phyloP scores from a whole-genome alignment of 2,797 vertebrate genomes.

The Varecia variegata region DNA sequence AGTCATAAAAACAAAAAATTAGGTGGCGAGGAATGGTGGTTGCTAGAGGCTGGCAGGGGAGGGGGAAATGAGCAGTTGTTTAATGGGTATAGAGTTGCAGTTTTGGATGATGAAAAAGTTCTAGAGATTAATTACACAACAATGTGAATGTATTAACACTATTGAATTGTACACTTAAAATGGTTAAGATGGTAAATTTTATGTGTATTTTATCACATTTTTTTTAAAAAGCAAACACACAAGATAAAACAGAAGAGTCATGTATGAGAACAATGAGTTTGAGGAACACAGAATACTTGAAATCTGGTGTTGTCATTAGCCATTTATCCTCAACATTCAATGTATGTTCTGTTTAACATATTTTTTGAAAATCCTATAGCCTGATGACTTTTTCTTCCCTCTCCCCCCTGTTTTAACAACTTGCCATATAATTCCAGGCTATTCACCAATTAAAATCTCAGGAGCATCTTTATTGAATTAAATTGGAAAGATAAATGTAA shows the following conservation, averaged over 20 bases:
- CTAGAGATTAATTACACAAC: background rate
- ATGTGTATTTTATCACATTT: background rate
- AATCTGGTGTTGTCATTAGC: background rate
- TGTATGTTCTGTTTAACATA: background rate
- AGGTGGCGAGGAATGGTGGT: background rate
- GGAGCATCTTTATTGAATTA: background rate
- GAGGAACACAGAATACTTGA: background rate
- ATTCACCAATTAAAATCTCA: background rate
- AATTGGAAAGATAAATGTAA: background rate
- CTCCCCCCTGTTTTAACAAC: background rate
- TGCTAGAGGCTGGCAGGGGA: background rate
- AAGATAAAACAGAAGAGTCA: background rate
- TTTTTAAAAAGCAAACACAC: background rate
- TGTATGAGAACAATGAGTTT: background rate
- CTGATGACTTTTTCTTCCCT: background rate
- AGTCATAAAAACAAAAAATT: background rate
- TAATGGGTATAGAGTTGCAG: background rate
- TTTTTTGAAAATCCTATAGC: background rate
- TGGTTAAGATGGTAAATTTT: background rate
- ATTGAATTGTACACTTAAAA: background rate
- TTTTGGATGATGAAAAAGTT: background rate
- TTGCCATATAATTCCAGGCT: background rate
- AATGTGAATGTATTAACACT: background rate
- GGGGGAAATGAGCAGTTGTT: background rate
- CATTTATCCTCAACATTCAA: background rate